A percentile compares a stretch with the other conserved stretches of the same genome.
Conservation (phyloP, 2,797 vertebrate genomes). For the Pipistrellus nathusii region DNA sequence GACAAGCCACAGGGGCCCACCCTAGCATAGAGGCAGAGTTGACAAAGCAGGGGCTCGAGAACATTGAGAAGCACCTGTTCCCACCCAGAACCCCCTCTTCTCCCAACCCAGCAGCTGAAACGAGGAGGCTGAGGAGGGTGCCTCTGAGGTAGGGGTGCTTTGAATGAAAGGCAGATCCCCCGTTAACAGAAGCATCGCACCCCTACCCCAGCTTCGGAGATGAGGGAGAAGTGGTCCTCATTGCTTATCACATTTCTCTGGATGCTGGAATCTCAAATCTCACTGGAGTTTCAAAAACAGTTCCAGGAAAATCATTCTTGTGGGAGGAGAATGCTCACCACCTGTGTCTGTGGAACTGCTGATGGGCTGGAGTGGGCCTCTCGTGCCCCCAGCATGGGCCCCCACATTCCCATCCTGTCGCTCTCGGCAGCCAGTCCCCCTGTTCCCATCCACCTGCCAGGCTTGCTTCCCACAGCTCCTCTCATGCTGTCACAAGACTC, state of each 20-base stretch:
- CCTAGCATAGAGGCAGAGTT: background rate
- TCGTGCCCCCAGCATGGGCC: background rate
- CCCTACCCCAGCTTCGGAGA: background rate
- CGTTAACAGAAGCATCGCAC: background rate
- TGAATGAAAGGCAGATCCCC: background rate
- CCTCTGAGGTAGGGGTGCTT: background rate
- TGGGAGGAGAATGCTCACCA: background rate
- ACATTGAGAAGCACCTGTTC: background rate
- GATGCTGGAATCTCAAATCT: background rate
- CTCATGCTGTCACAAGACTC: background rate
- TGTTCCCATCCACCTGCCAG: background rate
- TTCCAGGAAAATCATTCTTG: background rate
- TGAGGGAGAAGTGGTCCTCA: background rate
- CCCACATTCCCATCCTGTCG: background rate
- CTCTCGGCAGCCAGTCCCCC: background rate
- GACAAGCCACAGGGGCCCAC: background rate
- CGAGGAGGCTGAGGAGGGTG: background rate
- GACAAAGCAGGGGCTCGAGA: background rate
- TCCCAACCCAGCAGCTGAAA: background rate
- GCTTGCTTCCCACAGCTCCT: background rate
- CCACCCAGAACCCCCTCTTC: background rate
- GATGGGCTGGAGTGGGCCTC: background rate
- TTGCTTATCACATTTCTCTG: background rate
- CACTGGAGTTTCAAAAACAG: background rate
- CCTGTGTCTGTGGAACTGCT: background rate